Conservation (phyloP, 2,113 vertebrate genomes). For the Phrynocephalus versicolor region DNA sequence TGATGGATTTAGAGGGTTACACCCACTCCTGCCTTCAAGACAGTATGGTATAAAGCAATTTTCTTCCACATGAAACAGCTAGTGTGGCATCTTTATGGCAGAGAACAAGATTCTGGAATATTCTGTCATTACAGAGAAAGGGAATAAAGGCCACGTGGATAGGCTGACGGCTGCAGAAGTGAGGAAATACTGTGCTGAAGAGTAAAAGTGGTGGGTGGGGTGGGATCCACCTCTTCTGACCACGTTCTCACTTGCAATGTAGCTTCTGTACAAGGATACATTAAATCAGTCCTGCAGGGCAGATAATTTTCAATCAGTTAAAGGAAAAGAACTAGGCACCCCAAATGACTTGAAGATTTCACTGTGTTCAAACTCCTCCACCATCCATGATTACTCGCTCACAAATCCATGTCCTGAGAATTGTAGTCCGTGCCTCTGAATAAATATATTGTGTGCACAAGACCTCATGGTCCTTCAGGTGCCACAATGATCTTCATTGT, state of each 20-base stretch:
- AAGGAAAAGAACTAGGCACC: too few species aligned
- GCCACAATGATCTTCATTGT: too few species aligned
- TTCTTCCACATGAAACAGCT: background rate
- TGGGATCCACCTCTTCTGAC: background rate
- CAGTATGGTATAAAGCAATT: constrained; percentile 13
- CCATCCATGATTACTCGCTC: too few species aligned
- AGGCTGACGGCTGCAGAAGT: background rate
- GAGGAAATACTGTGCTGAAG: background rate
- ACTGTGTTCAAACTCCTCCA: too few species aligned
- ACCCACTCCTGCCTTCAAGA: constrained; percentile 14
- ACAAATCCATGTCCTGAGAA: too few species aligned
- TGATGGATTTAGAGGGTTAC: constrained; percentile 2
- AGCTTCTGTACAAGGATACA: background rate
- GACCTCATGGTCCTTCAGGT: too few species aligned
- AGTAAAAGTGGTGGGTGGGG: background rate
- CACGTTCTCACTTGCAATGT: background rate
- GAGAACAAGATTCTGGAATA: background rate
- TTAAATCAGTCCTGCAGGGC: background rate
- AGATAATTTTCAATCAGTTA: background rate
- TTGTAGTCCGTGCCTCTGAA: too few species aligned
- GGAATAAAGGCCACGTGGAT: background rate
- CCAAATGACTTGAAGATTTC: too few species aligned
- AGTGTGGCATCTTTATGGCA: background rate
- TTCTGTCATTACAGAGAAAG: background rate
- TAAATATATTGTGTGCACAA: too few species aligned